These are phyloP conservation scores for Poecile montanus DNA, from an alignment of 2,797 vertebrate genomes.

Conservation along the genomic window DNA sequence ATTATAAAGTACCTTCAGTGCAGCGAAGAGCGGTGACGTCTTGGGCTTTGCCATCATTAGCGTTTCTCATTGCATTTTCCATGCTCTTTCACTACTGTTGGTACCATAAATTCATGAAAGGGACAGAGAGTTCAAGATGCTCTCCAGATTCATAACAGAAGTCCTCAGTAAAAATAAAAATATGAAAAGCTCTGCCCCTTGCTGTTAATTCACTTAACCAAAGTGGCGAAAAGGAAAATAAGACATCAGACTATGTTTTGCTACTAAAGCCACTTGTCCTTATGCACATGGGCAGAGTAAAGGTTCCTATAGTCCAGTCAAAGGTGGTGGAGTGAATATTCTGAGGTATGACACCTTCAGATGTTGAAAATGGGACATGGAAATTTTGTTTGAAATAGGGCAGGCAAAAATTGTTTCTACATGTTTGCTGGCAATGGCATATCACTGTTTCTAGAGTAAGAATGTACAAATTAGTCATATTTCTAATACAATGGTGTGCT, in stretches of 20 bases:
- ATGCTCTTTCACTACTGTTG: background rate
- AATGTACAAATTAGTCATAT: background rate
- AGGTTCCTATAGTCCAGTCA: background rate
- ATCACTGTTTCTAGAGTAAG: background rate
- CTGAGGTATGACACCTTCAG: background rate
- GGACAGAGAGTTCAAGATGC: background rate
- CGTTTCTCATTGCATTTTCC: background rate
- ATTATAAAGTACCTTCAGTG: background rate
- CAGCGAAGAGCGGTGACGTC: background rate
- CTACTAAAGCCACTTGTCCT: background rate
- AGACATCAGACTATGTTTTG: background rate
- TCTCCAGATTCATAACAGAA: background rate
- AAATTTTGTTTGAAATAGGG: background rate
- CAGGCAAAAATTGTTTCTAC: background rate
- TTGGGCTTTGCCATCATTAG: background rate
- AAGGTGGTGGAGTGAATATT: background rate
- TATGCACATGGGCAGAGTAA: background rate
- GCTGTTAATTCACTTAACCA: background rate
- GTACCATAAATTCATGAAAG: background rate
- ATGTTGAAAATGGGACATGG: background rate
- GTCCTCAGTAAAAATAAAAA: background rate
- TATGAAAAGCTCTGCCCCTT: background rate
- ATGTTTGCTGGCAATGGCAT: rapidly evolving
- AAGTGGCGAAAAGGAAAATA: background rate
- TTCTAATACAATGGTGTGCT: background rate